A percentile compares a stretch with the other conserved stretches of the same genome.
These are phyloP conservation scores for Zaprionus inermis DNA, from an alignment of 1,140 invertebrate genomes.

Conservation along the genomic window DNA sequence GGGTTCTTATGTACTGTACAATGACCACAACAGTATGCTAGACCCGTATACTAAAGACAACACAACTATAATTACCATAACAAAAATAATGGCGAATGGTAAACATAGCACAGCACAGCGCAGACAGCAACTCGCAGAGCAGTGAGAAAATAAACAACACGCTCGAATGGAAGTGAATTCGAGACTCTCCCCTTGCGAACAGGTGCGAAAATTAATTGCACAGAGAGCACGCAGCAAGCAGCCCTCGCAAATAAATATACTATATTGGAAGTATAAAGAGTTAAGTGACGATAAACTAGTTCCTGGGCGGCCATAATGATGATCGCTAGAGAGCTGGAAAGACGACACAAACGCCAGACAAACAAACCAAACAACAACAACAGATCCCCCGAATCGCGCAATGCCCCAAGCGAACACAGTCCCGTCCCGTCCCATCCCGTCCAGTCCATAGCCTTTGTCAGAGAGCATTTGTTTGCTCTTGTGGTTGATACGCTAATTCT, in stretches of 20 bases:
- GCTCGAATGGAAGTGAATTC: slow-evolving; percentile 38
- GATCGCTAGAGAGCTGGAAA: slow-evolving; percentile 59
- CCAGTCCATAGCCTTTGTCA: slow-evolving; percentile 3
- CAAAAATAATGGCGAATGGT: slow-evolving; percentile 56
- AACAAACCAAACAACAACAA: slow-evolving; percentile 1
- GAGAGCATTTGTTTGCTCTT: slow-evolving; percentile 69
- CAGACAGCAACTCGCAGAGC: slow-evolving; percentile 52
- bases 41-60: slow-evolving; percentile 31
- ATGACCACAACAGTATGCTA: slow-evolving; percentile 4
- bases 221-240: too few relatives aligned
- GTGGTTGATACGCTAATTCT: slow-evolving; percentile 82
- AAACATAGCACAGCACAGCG: slow-evolving; percentile 27
- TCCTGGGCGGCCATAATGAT: slow-evolving; percentile 54
- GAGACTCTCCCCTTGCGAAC: slow-evolving; percentile 35
- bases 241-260: slow-evolving; percentile 30
- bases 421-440: too few relatives aligned
- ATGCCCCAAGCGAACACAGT: slow-evolving; percentile 2
- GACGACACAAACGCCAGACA: slow-evolving; percentile 27
- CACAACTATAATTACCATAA: slow-evolving; percentile 60
- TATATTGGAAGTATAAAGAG: slow-evolving; percentile 42
- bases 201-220: slow-evolving; percentile 72
- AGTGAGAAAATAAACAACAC: slow-evolving; percentile 73
- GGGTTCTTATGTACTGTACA: background rate
- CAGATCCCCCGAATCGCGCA: background rate
- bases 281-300: slow-evolving; percentile 45